Evolutionary conservation across 2,797 vertebrate genomes (phyloP).

Genomic region (Hemibagrus guttatus): DNA sequence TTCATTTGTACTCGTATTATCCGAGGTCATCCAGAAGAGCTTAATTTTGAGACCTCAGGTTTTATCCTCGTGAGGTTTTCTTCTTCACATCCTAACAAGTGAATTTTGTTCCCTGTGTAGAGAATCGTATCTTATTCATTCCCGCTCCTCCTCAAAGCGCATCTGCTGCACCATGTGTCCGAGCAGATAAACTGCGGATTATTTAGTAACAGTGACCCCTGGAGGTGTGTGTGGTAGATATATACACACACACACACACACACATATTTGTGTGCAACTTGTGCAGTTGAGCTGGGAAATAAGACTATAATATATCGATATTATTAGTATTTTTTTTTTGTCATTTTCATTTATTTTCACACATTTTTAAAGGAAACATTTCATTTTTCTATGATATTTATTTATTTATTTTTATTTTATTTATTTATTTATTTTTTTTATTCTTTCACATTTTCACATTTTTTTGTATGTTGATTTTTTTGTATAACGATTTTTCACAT

Average conservation of each 20-base stretch:
- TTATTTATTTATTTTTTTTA: too few relatives aligned
- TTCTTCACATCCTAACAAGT: background rate
- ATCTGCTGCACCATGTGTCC: background rate
- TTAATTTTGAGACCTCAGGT: background rate
- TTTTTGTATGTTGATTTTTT: too few relatives aligned
- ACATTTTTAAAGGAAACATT: background rate
- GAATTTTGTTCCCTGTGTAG: background rate
- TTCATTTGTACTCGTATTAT: too few relatives aligned
- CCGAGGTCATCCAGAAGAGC: background rate
- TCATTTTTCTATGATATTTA: background rate
- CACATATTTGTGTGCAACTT: slow-evolving; percentile 29
- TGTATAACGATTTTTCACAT: too few relatives aligned
- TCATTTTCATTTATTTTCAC: background rate
- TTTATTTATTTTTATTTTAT: background rate
- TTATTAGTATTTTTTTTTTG: background rate
- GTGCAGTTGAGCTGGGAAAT: background rate
- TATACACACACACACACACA: slow-evolving; percentile 1
- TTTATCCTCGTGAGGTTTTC: background rate
- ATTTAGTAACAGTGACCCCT: slow-evolving; percentile 26
- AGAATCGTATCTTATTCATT: background rate
- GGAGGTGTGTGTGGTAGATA: slow-evolving; percentile 1
- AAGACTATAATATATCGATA: background rate
- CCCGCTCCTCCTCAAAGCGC: background rate
- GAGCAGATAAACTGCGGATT: background rate
- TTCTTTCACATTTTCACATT: too few relatives aligned